Evolutionary conservation across 2,113 vertebrate genomes (phyloP), one percentile per base, ranked within the genome.

Genomic region (Peromyscus maniculatus): DNA sequence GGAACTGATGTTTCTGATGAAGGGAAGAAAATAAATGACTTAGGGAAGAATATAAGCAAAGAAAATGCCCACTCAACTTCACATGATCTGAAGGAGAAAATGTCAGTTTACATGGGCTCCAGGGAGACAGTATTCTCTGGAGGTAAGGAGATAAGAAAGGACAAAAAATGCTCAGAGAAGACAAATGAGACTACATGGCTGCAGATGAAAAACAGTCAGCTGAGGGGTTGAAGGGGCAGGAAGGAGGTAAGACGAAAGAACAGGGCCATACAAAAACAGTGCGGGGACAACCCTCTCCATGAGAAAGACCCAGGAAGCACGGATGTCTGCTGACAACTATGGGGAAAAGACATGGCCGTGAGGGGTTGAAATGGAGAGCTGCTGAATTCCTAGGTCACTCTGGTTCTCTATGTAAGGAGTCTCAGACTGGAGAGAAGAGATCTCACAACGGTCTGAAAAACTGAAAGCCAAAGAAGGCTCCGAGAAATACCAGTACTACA

Each of bases 401-500:
- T 77, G 89, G 72, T 93, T 55, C 92, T 90, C 33, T 93, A 62
- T 49, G 16, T 67, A 86, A 33, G 28, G 46, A 66, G 33, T n/a
- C 72, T 15, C 22, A 59, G 86, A 62, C 21, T 89, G 64, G 33
- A 77, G 72, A 90, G 74, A 83, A n/a, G 22, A 95, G 16, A 26
- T 15, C 69, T 31, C 52, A 55, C 24, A 95, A 46, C 22, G 7
- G n/a, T 77, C 64, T 94, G 71, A 87, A 94, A 87, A 74, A 79
- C 36, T 33, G 49, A 94, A 93, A 94, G 75, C 69, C 64, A 92
- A 83, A 39, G 43, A 24, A 86, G 88, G 80, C 52, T 83, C 46
- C 82, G 59, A 87, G 59, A 82, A 71, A 91, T 3, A 69, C 24
- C 22, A 75, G 57, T 67, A 66, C 59, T 21, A 66, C 33, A 12